These are phyloP conservation scores for Scalopus aquaticus DNA, from an alignment of 2,113 vertebrate species.

Conservation along the genomic window DNA sequence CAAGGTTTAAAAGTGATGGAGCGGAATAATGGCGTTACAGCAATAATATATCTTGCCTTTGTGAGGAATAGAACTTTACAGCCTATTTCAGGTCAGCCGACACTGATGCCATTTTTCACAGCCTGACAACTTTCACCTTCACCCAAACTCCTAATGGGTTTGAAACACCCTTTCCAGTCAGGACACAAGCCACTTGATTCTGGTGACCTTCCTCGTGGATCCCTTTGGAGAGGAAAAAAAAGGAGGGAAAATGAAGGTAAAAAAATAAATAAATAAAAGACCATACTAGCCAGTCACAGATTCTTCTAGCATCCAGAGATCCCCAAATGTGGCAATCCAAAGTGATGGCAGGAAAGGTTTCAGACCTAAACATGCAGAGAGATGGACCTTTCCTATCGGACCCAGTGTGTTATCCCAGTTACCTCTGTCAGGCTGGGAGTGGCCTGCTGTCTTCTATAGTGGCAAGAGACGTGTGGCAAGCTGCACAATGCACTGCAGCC, in stretches of 20 bases:
- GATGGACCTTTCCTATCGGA: neutral
- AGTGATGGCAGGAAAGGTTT: neutral
- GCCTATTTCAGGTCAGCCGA: conserved; percentile 88
- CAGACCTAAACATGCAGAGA: rapidly evolving
- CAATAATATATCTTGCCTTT: conserved; percentile 91
- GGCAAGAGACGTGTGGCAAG: neutral
- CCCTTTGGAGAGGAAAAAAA: neutral
- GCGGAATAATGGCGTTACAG: conserved; percentile 90
- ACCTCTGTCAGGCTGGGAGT: rapidly evolving
- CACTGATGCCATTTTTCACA: conserved; percentile 88
- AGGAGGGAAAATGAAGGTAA: rapidly evolving
- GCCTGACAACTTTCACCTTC: conserved; percentile 91
- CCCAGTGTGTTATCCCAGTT: rapidly evolving
- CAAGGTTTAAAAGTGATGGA: conserved; percentile 93
- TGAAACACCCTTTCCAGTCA: conserved; percentile 82
- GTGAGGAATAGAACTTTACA: conserved; percentile 88
- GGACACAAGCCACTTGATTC: conserved; percentile 46
- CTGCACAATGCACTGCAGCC: neutral
- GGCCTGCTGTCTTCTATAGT: neutral
- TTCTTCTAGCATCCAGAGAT: neutral
- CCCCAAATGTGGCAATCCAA: neutral
- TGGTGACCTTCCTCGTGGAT: neutral
- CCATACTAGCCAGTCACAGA: rapidly evolving
- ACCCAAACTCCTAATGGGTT: conserved; percentile 82
- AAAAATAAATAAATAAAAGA: neutral